phyloP scores from a whole-genome alignment of 2,113 vertebrate genomes.

The Tachycineta bicolor region DNA sequence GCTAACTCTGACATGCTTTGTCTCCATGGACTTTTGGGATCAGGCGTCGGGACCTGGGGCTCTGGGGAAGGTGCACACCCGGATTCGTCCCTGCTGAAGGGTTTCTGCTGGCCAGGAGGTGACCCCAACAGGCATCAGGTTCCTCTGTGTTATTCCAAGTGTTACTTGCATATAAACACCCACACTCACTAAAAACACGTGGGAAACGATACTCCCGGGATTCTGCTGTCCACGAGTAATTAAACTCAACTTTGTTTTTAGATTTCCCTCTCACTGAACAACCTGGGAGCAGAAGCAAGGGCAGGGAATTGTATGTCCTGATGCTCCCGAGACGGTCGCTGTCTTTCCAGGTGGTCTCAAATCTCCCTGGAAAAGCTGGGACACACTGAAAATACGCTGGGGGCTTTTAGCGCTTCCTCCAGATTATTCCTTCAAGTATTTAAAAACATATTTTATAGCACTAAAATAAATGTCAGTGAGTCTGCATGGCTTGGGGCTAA shows the following conservation, averaged over 20 bases:
- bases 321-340: fast-evolving
- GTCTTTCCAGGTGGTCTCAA: background rate
- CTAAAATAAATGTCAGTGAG: constrained; percentile 38
- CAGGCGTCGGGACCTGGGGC: fast-evolving
- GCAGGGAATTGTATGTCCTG: background rate
- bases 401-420: constrained; percentile 50
- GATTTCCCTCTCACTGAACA: background rate
- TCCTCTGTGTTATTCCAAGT: background rate
- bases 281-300: background rate
- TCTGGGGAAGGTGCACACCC: background rate
- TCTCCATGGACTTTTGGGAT: background rate
- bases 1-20: fast-evolving
- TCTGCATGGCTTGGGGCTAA: background rate
- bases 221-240: background rate
- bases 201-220: background rate
- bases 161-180: background rate
- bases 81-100: background rate
- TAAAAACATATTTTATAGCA: constrained; percentile 41
- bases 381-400: background rate
- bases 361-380: background rate
- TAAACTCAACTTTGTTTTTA: background rate
- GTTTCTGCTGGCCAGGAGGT: background rate
- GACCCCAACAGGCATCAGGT: background rate
- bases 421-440: constrained; percentile 31
- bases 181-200: background rate